Evolutionary conservation across 2,888 invertebrate genomes (phyloP), one percentile per base, ranked within the genome.

Genomic region (Drosophila monieri): DNA sequence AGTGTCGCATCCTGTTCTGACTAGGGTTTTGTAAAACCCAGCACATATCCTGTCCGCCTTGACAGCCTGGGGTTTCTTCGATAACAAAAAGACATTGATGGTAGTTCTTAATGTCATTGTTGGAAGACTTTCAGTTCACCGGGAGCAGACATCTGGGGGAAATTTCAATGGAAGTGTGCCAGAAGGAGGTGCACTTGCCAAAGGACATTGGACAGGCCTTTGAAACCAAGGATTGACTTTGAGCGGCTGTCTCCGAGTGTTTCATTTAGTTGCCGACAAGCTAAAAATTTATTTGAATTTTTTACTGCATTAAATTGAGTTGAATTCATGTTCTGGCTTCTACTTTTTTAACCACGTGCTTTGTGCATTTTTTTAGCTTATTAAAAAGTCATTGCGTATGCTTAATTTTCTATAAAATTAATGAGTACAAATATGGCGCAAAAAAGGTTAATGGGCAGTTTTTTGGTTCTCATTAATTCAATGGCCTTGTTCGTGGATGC

Each of bases 41-140:
- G 35, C 3, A 49, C 35, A 55, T 43, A 55, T 35, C 32, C 35
- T 48, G 44, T 48, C 27, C 47, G 49, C 32, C 37, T 46, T 46
- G 57, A 55, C 58, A 67, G 73, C 37, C 66, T 60, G 52, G 37
- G 64, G 53, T 27, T 57, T 51, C 53, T 37, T 30, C 15, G 35
- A 48, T 57, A 59, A 59, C 64, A 72, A 65, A 60, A 64, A 58
- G 73, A 53, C 61, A 30, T 72, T 76, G 65, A 55, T 57, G 47
- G 53, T 64, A 62, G 47, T 60, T 67, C 69, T 76, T 69, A 70
- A 61, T 65, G 78, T 71, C 84, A 68, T 60, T 78, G 54, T 69
- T 80, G 52, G 64, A 59, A 35, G 56, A 49, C 30, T 65, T 52
- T 41, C 53, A 54, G 57, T 18, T 46, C 12, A 39, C 62, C 3